Evolutionary conservation across 1,140 invertebrate genomes (phyloP).

Genomic region (Zaprionus taronus): DNA sequence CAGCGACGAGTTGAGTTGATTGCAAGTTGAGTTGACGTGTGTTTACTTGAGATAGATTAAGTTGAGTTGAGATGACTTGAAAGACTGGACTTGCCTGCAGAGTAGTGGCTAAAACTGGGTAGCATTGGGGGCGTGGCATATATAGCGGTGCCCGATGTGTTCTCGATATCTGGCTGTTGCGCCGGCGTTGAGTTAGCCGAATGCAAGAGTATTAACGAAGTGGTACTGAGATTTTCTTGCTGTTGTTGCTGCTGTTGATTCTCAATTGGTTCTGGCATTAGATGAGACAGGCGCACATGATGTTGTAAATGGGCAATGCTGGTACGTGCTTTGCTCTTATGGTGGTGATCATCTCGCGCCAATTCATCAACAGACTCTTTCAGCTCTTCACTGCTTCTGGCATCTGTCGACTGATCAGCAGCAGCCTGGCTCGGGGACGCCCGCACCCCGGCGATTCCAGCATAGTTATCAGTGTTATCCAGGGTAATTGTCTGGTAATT

Average conservation of each 20-base stretch:
- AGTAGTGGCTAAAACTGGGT: constrained; percentile 90
- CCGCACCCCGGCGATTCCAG: neutral
- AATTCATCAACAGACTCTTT: constrained; percentile 42
- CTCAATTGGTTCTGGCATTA: constrained; percentile 19
- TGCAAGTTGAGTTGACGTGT: neutral
- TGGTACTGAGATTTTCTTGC: constrained; percentile 34
- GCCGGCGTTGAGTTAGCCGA: constrained; percentile 38
- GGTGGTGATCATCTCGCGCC: constrained; percentile 12
- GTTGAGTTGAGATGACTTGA: neutral
- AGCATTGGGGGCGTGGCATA: constrained; percentile 87
- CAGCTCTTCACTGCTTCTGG: neutral
- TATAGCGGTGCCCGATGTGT: constrained; percentile 81
- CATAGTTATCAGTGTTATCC: constrained; percentile 50
- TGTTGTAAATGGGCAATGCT: constrained; percentile 8
- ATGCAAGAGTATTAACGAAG: constrained; percentile 65
- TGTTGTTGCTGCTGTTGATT: constrained; percentile 17
- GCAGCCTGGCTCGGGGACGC: neutral
- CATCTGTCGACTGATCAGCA: constrained; percentile 5
- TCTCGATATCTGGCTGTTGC: constrained; percentile 68
- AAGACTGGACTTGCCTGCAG: constrained; percentile 87
- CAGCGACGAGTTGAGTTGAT: neutral
- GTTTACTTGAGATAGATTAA: neutral
- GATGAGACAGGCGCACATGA: constrained; percentile 21
- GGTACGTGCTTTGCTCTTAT: constrained; percentile 13
- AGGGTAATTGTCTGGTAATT: constrained; percentile 67